A percentile compares a stretch with the other conserved stretches of the same genome.
Evolutionary conservation across 2,797 vertebrate genomes (phyloP).

Genomic region (Dallia pectoralis): DNA sequence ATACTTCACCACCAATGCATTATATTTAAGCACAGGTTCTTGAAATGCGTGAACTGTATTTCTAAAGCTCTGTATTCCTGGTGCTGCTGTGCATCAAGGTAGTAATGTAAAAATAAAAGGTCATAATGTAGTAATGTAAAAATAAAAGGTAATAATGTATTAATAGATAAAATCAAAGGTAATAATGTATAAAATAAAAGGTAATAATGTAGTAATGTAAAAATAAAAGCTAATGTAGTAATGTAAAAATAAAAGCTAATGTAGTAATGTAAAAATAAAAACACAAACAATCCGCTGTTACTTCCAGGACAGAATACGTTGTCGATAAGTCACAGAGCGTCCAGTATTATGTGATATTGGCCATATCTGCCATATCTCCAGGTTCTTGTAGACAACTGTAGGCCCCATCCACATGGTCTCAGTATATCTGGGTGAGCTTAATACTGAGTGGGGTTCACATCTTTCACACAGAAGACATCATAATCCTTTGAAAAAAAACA

Average conservation of each 20-base stretch:
- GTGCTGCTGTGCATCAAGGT: not conserved
- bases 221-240: slow-evolving; percentile 20
- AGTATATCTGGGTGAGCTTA: slow-evolving; percentile 17
- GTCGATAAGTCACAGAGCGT: not conserved
- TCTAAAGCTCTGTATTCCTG: slow-evolving; percentile 2
- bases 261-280: slow-evolving; percentile 33
- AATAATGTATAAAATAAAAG: no score
- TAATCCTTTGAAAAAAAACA: slow-evolving; percentile 6
- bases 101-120: slow-evolving; percentile 35
- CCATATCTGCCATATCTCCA: slow-evolving; percentile 29
- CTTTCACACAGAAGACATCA: slow-evolving; percentile 32
- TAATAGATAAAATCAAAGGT: slow-evolving; percentile 23
- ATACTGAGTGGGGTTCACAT: slow-evolving; percentile 6
- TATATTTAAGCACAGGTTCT: not conserved
- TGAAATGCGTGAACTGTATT: not conserved
- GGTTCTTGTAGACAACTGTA: slow-evolving; percentile 14
- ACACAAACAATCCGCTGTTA: slow-evolving; percentile 36
- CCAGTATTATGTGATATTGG: slow-evolving; percentile 6
- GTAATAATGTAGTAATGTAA: slow-evolving; percentile 29
- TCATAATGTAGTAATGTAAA: slow-evolving; percentile 29
- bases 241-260: no score
- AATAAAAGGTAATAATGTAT: slow-evolving; percentile 8
- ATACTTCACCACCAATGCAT: slow-evolving; percentile 7
- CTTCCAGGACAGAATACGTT: slow-evolving; percentile 30
- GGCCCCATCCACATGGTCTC: slow-evolving; percentile 37